Conservation (phyloP, 2,113 vertebrate genomes). For the Pangasianodon hypophthalmus region DNA sequence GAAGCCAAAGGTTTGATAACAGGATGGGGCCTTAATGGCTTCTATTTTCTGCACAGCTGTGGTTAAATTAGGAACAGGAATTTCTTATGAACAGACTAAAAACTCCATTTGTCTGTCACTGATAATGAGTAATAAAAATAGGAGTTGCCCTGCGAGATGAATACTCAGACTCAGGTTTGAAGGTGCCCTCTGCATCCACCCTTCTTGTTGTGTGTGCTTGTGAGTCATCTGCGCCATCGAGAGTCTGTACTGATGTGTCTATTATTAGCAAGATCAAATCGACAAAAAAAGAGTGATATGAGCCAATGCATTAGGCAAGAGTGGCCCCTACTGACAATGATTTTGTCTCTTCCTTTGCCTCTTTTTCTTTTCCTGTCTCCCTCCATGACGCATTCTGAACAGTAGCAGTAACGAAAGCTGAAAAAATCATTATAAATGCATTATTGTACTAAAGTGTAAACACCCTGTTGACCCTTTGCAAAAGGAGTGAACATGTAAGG, state of each 20-base stretch:
- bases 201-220: background rate
- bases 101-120: conserved; percentile 4
- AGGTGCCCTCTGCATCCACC: conserved; percentile 17
- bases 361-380: background rate
- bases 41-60: background rate
- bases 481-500: background rate
- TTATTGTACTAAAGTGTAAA: conserved; percentile 63
- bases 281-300: conserved; percentile 51
- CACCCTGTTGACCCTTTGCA: background rate
- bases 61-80: conserved; percentile 23
- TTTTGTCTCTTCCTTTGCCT: background rate
- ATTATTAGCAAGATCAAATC: conserved; percentile 71
- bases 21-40: conserved; percentile 16
- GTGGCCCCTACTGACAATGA: conserved; percentile 31
- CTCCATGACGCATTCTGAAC: conserved; percentile 10
- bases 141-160: background rate
- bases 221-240: conserved; percentile 52
- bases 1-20: background rate
- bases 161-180: conserved; percentile 6
- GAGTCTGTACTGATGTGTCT: conserved; percentile 69
- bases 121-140: background rate
- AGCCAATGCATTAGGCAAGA: conserved; percentile 54
- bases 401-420: conserved; percentile 47
- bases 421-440: conserved; percentile 64
- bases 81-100: conserved; percentile 5